A percentile compares a stretch with the other conserved stretches of the same genome.
Evolutionary conservation across 2,113 vertebrate genomes (phyloP).

Genomic region (Dendropsophus ebraccatus): DNA sequence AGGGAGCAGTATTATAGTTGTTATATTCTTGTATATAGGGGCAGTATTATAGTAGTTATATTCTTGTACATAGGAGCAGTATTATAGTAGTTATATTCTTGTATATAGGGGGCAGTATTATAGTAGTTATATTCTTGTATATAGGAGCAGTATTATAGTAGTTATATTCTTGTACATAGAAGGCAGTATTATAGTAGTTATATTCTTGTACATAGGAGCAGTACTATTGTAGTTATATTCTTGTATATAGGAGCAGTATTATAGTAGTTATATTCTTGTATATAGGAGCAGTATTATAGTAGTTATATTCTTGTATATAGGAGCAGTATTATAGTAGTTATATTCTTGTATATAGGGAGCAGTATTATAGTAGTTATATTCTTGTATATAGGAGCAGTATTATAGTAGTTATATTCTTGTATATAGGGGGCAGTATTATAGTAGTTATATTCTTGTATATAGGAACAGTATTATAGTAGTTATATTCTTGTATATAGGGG

Average conservation of each 20-base stretch:
- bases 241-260: not conserved
- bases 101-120: not conserved
- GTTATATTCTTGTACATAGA: not conserved
- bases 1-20: slow-evolving; percentile 9
- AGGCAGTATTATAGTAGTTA: slow-evolving; percentile 8
- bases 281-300: slow-evolving; percentile 10
- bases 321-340: slow-evolving; percentile 10
- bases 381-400: not conserved
- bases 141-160: slow-evolving; percentile 6
- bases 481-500: not conserved
- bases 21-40: not conserved
- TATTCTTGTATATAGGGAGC: not conserved
- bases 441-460: not conserved
- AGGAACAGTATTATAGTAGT: not conserved
- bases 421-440: not conserved
- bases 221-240: slow-evolving; percentile 13
- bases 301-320: slow-evolving; percentile 10
- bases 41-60: slow-evolving; percentile 10
- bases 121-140: not conserved
- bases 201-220: slow-evolving; percentile 6
- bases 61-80: not conserved
- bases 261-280: slow-evolving; percentile 10
- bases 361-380: slow-evolving; percentile 20
- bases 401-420: slow-evolving; percentile 8
- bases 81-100: slow-evolving; percentile 8